Percentiles rank a stretch among this genome's conserved stretches.
Evolutionary conservation across 2,888 invertebrate genomes (phyloP).

Genomic region (Margaritifera margaritifera): DNA sequence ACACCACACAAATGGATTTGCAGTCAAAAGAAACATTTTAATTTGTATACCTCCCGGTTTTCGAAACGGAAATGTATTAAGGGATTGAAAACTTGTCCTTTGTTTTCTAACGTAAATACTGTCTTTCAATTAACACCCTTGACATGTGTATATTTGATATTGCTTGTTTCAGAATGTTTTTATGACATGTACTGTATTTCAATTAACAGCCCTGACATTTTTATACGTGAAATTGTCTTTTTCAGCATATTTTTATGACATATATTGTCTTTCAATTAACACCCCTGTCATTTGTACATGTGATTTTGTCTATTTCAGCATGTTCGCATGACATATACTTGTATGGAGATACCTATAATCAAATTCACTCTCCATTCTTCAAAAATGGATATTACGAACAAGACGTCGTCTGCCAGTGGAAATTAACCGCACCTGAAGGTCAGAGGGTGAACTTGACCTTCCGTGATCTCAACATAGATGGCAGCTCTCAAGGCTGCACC

Average conservation of each 20-base stretch:
- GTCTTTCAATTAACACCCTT: too few relatives aligned
- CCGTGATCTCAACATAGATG: slow-evolving; percentile 14
- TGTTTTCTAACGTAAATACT: too few relatives aligned
- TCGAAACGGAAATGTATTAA: too few relatives aligned
- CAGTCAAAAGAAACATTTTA: too few relatives aligned
- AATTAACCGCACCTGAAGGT: slow-evolving; percentile 18
- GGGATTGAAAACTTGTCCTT: too few relatives aligned
- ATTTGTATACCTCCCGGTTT: too few relatives aligned
- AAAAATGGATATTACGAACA: slow-evolving; percentile 28
- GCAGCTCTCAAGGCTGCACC: slow-evolving; percentile 10
- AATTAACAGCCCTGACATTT: too few relatives aligned
- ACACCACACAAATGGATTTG: too few relatives aligned
- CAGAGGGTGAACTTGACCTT: slow-evolving; percentile 30
- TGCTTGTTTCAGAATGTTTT: slow-evolving; percentile 24
- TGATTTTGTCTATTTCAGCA: slow-evolving; percentile 17
- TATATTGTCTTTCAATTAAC: too few relatives aligned
- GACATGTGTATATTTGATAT: neutral
- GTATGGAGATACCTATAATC: slow-evolving; percentile 19
- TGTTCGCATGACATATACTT: slow-evolving; percentile 29
- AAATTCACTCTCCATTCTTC: slow-evolving; percentile 32
- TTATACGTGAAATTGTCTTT: too few relatives aligned
- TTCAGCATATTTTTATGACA: too few relatives aligned
- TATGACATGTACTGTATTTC: slow-evolving; percentile 15
- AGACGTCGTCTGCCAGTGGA: slow-evolving; percentile 36
- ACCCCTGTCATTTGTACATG: neutral